phyloP scores from a whole-genome alignment of 2,113 vertebrate species.

The Pteropus alecto region DNA sequence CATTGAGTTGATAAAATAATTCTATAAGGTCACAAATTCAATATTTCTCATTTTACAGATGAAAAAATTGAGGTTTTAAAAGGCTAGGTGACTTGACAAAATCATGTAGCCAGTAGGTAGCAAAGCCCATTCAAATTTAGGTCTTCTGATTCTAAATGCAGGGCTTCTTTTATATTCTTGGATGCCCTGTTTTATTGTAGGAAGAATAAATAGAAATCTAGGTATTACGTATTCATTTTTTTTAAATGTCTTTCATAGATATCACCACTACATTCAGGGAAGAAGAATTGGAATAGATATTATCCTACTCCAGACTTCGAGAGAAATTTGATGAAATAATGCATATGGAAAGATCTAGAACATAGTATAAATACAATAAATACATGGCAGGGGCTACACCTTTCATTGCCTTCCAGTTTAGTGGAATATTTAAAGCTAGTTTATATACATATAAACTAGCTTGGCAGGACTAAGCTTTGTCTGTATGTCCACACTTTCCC shows the following conservation, averaged over 20 bases:
- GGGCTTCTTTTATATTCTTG: not conserved
- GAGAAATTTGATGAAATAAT: not conserved
- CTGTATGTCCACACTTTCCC: too few species aligned
- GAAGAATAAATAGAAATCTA: not conserved
- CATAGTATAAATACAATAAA: not conserved
- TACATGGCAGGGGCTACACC: not conserved
- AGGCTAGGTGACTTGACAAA: not conserved
- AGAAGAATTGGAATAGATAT: not conserved
- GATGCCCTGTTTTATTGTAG: not conserved
- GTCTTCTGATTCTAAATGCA: not conserved
- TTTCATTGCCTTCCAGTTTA: not conserved
- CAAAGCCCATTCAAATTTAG: not conserved
- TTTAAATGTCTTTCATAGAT: not conserved
- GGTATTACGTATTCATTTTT: not conserved
- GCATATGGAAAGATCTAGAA: not conserved
- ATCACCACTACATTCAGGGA: not conserved
- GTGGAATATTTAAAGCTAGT: not conserved
- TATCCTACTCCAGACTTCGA: not conserved
- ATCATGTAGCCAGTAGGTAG: not conserved
- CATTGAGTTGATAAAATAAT: not conserved
- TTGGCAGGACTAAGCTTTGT: not conserved
- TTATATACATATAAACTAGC: not conserved
- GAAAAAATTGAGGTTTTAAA: not conserved
- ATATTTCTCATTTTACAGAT: constrained; percentile 18
- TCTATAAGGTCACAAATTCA: not conserved